These are phyloP conservation scores for Parasteatoda lunata DNA, from an alignment of 2,888 invertebrate species.

Conservation along the genomic window DNA sequence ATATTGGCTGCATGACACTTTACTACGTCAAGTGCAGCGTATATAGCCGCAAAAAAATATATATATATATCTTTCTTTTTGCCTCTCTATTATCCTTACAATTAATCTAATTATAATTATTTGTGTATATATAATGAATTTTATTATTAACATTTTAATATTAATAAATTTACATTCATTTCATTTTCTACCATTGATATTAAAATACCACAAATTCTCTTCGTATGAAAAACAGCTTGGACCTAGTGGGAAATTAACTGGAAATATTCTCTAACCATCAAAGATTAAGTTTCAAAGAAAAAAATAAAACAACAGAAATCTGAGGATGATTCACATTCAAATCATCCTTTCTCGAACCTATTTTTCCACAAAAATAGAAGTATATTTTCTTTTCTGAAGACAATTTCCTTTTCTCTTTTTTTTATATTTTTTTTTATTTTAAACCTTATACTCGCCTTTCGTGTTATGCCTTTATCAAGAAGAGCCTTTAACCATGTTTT, in stretches of 20 bases:
- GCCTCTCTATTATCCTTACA: neutral
- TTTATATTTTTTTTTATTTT: too few relatives aligned
- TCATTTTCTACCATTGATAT: too few relatives aligned
- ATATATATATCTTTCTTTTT: neutral
- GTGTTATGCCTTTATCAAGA: neutral
- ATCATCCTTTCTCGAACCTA: neutral
- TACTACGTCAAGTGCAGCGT: too few relatives aligned
- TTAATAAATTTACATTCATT: too few relatives aligned
- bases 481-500: constrained; percentile 3
- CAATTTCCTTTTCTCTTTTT: too few relatives aligned
- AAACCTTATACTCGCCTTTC: neutral
- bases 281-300: neutral
- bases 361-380: neutral
- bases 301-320: constrained; percentile 1
- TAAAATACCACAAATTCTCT: too few relatives aligned
- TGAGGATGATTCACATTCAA: neutral
- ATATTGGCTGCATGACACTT: too few relatives aligned
- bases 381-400: neutral
- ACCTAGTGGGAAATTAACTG: neutral
- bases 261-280: neutral
- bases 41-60: too few relatives aligned
- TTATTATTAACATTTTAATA: neutral
- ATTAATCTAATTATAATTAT: neutral
- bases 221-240: neutral
- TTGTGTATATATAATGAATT: neutral